Evolutionary conservation across 2,113 vertebrate genomes (phyloP).

Genomic region (Cynocephalus volans): DNA sequence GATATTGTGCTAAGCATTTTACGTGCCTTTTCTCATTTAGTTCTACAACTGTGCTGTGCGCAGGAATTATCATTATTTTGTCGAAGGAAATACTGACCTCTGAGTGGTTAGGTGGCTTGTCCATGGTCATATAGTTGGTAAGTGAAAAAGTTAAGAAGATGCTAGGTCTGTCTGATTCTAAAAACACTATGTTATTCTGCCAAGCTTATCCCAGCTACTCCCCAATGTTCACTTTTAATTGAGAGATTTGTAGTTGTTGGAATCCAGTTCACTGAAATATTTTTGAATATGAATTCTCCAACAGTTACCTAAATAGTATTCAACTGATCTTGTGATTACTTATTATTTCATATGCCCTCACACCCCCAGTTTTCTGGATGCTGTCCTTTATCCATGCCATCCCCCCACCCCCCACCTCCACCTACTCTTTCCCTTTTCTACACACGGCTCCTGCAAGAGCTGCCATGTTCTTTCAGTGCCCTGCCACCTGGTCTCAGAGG

Average conservation of each 20-base stretch:
- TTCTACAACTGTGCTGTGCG: too few species aligned
- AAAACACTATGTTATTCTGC: not conserved
- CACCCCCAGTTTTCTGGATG: not conserved
- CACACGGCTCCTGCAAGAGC: not conserved
- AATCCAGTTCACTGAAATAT: not conserved
- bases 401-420: rapidly evolving
- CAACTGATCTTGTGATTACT: not conserved
- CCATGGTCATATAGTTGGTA: not conserved
- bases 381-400: not conserved
- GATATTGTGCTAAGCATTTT: not conserved
- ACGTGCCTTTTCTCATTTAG: not conserved
- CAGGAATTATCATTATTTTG: not conserved
- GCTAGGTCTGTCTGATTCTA: not conserved
- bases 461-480: not conserved
- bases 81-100: not conserved
- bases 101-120: not conserved
- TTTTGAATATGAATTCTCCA: not conserved
- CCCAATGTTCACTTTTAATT: not conserved
- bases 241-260: not conserved
- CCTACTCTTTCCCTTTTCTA: not conserved
- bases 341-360: not conserved
- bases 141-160: not conserved
- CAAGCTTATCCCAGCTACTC: not conserved
- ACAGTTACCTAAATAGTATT: not conserved
- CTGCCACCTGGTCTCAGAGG: not conserved